Conservation (phyloP, 2,888 invertebrate species). For the Diaphora mendica region DNA sequence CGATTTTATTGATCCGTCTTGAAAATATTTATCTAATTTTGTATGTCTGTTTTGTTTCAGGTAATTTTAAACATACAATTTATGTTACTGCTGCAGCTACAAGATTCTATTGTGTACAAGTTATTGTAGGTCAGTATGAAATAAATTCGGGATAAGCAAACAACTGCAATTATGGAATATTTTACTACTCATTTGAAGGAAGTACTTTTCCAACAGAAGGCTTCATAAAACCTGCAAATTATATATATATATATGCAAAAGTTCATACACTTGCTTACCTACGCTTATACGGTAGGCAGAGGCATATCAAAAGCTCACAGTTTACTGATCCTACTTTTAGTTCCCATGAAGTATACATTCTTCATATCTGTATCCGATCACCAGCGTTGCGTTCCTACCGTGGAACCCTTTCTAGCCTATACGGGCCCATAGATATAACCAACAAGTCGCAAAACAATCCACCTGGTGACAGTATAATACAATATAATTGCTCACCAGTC, state of each 20-base stretch:
- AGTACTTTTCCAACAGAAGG: background rate
- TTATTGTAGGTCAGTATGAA: background rate
- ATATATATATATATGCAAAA: too few relatives aligned
- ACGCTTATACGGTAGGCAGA: too few relatives aligned
- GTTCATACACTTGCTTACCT: too few relatives aligned
- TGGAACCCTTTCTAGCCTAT: too few relatives aligned
- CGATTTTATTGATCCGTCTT: background rate
- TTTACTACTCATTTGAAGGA: background rate
- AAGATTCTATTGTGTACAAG: background rate
- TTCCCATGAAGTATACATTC: background rate
- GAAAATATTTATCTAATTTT: background rate
- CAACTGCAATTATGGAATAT: background rate
- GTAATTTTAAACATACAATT: constrained; percentile 20
- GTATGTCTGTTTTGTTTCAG: constrained; percentile 39
- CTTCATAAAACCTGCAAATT: too few relatives aligned
- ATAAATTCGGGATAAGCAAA: background rate
- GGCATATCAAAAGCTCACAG: too few relatives aligned
- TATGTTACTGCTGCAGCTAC: background rate
- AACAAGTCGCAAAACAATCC: too few relatives aligned
- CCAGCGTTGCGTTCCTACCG: too few relatives aligned
- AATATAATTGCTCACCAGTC: too few relatives aligned
- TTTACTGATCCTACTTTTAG: background rate
- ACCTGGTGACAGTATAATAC: too few relatives aligned
- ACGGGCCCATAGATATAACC: too few relatives aligned
- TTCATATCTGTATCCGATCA: too few relatives aligned